Percentiles rank a stretch among this genome's conserved stretches.
Evolutionary conservation across 2,113 vertebrate genomes (phyloP).

Genomic region (Ancistrus triradiatus): DNA sequence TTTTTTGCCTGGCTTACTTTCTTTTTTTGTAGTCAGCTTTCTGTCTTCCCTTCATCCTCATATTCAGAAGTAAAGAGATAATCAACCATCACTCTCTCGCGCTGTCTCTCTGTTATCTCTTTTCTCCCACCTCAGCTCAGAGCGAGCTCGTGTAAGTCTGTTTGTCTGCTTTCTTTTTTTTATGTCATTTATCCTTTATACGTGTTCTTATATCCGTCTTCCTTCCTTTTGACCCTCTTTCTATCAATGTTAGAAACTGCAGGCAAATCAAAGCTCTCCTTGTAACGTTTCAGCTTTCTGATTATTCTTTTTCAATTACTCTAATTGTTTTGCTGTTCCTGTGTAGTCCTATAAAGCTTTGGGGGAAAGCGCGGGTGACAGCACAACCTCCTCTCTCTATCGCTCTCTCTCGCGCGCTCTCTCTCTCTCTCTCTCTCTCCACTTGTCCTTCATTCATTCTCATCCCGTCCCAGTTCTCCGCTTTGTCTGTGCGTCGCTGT

Average conservation of each 20-base stretch:
- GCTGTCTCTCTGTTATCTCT: constrained; percentile 5
- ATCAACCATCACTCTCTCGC: neutral
- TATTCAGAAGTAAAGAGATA: no score
- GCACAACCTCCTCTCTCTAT: constrained; percentile 16
- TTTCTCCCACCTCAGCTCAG: no score
- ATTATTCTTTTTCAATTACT: neutral
- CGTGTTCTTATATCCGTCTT: no score
- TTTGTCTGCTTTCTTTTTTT: neutral
- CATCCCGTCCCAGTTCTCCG: constrained; percentile 35
- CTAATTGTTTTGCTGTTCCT: neutral
- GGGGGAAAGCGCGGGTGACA: no score
- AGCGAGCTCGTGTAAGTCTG: neutral
- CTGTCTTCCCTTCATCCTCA: no score
- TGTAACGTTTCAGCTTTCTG: neutral
- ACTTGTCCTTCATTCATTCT: neutral
- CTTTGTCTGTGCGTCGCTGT: neutral
- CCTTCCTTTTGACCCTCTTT: neutral
- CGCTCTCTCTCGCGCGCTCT: constrained; percentile 19
- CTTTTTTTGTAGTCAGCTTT: neutral
- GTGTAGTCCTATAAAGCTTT: neutral
- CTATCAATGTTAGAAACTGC: neutral
- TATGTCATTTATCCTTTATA: no score
- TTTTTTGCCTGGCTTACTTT: constrained; percentile 1
- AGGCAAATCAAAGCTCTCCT: neutral
- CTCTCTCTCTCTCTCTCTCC: constrained; percentile 23